Base-by-base conservation (phyloP, 92 coral and sea anemone species). In the Hydrozoanthus gracilis region DNA sequence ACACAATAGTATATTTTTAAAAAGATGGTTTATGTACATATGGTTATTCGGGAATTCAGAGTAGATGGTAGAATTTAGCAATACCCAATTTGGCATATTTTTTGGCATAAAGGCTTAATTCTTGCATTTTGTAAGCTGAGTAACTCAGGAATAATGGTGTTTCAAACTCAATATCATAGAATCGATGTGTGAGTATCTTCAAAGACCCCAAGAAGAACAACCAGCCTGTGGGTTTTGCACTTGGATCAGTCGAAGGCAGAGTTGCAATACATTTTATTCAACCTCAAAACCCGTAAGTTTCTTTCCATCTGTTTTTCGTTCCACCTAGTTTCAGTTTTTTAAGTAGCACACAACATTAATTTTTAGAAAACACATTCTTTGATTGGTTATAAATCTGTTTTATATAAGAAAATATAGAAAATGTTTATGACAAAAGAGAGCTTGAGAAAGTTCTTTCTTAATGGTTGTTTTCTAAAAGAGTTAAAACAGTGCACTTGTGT, bases 231-330 rank as follows among this genome's bases (percentile, higher is more conserved):
- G 99, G 99, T 48, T 95, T 96, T 92, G 99, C 99, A 7, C 89
- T 96, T 35, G 99, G 99, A 16, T 96, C 99, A 14, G 99, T 96
- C 17, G 99, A 96, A 70, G 99, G 99, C 78, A 88, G 99, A 89
- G 99, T 96, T 9, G 99, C 99, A 2, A 95, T 96, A 76, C 96
- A 96, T 44, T 96, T 88, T 66, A 96, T 96, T 71, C 94, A 94
- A 55, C 99, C 99, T 70, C 93, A 87, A 73, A 95, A 91, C 68
- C 96, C 99, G 99, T 96, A 92, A 95, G 99, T 18, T 35, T 13
- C 16, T 44, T 0, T 35, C 27, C 4, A 18, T 7, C 14, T 44
- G 8, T 35, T 45, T 27, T 65, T 54, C 4, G 44, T 48, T 18
- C 14, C 6, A 12, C 13, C 3, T 11, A 68, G 39, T 15, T 44